Evolutionary conservation across 2,113 vertebrate genomes (phyloP).

Genomic region (Cisticola juncidis): DNA sequence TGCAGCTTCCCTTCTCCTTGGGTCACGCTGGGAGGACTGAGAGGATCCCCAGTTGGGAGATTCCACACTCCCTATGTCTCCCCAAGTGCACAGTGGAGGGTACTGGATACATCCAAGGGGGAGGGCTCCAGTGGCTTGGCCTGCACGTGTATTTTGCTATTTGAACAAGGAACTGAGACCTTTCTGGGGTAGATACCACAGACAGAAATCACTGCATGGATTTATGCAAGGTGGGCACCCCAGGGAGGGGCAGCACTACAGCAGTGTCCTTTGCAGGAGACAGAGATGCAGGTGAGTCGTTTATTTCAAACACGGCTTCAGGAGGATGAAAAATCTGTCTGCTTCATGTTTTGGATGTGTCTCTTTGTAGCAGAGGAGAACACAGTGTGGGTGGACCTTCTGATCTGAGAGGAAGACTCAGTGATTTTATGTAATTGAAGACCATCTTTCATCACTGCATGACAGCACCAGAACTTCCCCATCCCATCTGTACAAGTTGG

Average conservation of each 20-base stretch:
- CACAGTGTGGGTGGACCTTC: neutral
- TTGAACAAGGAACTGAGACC: neutral
- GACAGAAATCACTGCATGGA: neutral
- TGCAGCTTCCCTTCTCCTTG: accelerated
- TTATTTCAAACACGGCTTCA: neutral
- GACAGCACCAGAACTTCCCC: neutral
- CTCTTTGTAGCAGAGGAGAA: neutral
- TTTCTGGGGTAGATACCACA: neutral
- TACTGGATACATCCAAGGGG: accelerated
- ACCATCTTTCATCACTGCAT: neutral
- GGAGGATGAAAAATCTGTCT: neutral
- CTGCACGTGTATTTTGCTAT: accelerated
- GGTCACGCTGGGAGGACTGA: neutral
- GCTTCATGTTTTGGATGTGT: accelerated
- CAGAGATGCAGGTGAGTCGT: accelerated
- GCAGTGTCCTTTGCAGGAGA: neutral
- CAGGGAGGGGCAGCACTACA: neutral
- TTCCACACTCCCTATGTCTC: neutral
- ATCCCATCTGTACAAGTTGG: neutral
- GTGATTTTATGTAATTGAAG: neutral
- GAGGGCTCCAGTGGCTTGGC: neutral
- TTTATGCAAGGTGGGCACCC: neutral
- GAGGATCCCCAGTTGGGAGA: accelerated
- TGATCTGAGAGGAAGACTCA: neutral
- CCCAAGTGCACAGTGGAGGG: accelerated